Evolutionary conservation across 2,888 invertebrate genomes (phyloP), one percentile per base, ranked within the genome.

Genomic region (Xanthorhoe designata): DNA sequence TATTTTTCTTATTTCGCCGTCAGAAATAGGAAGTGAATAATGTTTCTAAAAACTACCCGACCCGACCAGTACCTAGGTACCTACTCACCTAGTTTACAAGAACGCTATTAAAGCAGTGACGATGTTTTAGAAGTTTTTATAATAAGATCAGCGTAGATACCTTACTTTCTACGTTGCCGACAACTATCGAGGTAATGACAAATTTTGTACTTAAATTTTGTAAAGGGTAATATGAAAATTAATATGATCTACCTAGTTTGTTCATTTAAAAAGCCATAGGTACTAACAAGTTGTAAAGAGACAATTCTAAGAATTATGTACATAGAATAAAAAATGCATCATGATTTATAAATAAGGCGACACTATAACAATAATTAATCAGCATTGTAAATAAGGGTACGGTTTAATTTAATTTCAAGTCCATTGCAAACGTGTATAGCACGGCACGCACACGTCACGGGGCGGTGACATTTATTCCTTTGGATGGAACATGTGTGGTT

Each of bases 401-500:
- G 42, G 50, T 53, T 56, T 60, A 57, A 57, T 60, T 38, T 59
- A 54, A 50, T 59, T 63, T 52, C 42, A 61, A 58, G 64, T 69
- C 63, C 66, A 66, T 66, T 42, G 32, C n/a, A 51, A 61, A 60
- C 64, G 66, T 68, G 52, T 64, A 66, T 58, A 68, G 56, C 67
- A 61, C 56, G 38, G 18, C 67, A 64, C 67, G 45, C 66, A 64
- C 68, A 61, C 45, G 29, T 29, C 60, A 65, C 64, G 52, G n/a
- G 7, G 42, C 29, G 51, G 62, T 58, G 47, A 63, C 56, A 63
- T 51, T 85, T 77, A 88, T 75, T 88, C 86, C 61, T 84, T 83
- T 65, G 83, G 82, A 65, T 82, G 85, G 75, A 84, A 90, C 69
- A 82, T 75, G 69, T 82, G 81, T 17, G 86, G 84, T 72, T 82